Conservation (phyloP, 2,888 invertebrate genomes). For the Diloba caeruleocephala region DNA sequence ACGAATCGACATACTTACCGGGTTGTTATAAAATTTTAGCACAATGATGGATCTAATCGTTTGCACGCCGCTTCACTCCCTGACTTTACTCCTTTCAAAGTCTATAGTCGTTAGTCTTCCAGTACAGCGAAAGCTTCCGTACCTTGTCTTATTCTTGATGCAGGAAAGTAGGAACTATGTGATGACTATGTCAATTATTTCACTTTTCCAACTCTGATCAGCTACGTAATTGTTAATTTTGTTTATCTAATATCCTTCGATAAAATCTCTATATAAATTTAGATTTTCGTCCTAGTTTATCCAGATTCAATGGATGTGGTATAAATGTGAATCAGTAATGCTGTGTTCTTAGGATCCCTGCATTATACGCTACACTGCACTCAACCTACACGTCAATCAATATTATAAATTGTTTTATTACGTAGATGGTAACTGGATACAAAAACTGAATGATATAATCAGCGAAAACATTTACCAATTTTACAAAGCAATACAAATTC, state of each 20-base stretch:
- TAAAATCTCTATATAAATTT: conserved; percentile 70
- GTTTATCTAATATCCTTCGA: conserved; percentile 65
- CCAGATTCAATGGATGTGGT: conserved; percentile 84
- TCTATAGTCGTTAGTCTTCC: conserved; percentile 84
- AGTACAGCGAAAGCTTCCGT: conserved; percentile 81
- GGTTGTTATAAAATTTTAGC: conserved; percentile 77
- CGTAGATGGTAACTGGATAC: conserved; percentile 16
- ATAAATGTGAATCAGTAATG: conserved; percentile 84
- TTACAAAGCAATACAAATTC: conserved; percentile 29
- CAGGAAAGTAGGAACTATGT: conserved; percentile 86
- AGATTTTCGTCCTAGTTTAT: conserved; percentile 79
- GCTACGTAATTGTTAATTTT: conserved; percentile 64
- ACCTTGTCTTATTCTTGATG: conserved; percentile 77
- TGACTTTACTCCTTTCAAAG: conserved; percentile 64
- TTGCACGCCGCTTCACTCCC: conserved; percentile 77
- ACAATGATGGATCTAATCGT: conserved; percentile 73
- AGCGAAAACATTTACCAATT: conserved; percentile 31
- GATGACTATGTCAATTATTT: conserved; percentile 89
- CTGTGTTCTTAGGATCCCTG: conserved; percentile 82
- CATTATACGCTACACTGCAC: conserved; percentile 71
- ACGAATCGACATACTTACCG: conserved; percentile 66
- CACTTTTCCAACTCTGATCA: conserved; percentile 78
- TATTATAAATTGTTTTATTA: conserved; percentile 10
- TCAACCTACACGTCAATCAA: conserved; percentile 56
- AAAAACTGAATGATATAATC: conserved; percentile 7